phyloP scores from a whole-genome alignment of 2,888 invertebrate species.

The Hirtodrosophila histrioides region DNA sequence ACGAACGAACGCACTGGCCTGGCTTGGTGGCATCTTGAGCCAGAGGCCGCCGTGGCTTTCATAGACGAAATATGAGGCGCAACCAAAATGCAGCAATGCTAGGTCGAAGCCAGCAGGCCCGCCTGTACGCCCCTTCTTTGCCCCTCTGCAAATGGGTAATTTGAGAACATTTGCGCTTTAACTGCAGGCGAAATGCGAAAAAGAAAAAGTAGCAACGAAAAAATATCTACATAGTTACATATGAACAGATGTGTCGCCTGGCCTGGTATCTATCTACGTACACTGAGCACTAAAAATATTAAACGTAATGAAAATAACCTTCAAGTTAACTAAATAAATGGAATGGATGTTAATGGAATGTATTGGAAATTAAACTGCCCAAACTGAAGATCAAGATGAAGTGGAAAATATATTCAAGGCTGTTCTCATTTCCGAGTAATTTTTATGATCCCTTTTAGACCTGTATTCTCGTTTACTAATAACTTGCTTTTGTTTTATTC shows the following conservation, averaged over 20 bases:
- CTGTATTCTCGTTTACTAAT: too few species aligned
- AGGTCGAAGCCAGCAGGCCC: slow-evolving; percentile 54
- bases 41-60: slow-evolving; percentile 51
- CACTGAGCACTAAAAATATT: neutral
- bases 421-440: too few species aligned
- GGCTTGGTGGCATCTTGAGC: slow-evolving; percentile 64
- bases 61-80: slow-evolving; percentile 77
- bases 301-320: too few species aligned
- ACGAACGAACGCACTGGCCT: slow-evolving; percentile 5
- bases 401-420: too few species aligned
- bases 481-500: too few species aligned
- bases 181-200: slow-evolving; percentile 64
- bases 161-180: slow-evolving; percentile 80
- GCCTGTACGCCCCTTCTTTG: slow-evolving; percentile 18
- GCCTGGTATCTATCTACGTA: slow-evolving; percentile 33
- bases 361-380: too few species aligned
- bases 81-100: slow-evolving; percentile 68
- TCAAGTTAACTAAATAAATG: too few species aligned
- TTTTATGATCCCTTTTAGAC: too few species aligned
- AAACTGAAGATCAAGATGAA: too few species aligned
- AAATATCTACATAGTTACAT: slow-evolving; percentile 30
- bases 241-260: slow-evolving; percentile 73
- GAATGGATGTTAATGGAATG: too few species aligned
- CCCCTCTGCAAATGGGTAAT: slow-evolving; percentile 73
- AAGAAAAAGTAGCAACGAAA: slow-evolving; percentile 48